Percentiles rank a stretch among this genome's conserved stretches.
Conservation (phyloP, 2,797 vertebrate species). For the Sebastes oblongus region DNA sequence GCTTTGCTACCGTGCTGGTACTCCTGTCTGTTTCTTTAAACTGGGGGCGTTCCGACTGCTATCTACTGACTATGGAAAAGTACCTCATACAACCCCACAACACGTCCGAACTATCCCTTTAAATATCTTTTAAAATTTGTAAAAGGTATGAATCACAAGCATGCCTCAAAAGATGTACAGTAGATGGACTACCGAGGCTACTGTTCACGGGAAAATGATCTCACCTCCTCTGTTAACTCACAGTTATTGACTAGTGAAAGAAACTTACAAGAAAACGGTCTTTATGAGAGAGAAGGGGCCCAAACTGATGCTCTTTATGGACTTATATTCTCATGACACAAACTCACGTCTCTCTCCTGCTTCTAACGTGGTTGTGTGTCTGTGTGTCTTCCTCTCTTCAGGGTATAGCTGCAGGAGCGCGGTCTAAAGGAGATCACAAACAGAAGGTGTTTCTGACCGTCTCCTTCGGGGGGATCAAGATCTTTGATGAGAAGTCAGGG, state of each 20-base stretch:
- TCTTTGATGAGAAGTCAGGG: conserved; percentile 99
- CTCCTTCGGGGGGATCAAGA: conserved; percentile 99
- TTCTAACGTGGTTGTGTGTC: conserved; percentile 17
- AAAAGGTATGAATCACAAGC: background rate
- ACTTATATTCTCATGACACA: background rate
- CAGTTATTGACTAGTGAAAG: background rate
- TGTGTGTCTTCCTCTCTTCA: conserved; percentile 63
- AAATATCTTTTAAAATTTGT: background rate
- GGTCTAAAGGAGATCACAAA: conserved; percentile 99
- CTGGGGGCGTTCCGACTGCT: too few species aligned
- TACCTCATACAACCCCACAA: too few species aligned
- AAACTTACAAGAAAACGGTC: background rate
- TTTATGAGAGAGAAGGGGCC: background rate
- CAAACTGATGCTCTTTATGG: background rate
- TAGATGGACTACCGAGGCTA: background rate
- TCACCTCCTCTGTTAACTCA: background rate
- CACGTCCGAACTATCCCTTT: background rate
- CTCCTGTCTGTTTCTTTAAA: too few species aligned
- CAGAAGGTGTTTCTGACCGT: conserved; percentile 98
- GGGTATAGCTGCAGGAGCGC: conserved; percentile 93
- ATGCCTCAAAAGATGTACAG: background rate
- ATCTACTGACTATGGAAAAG: too few species aligned
- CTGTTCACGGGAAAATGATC: background rate
- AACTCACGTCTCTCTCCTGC: background rate
- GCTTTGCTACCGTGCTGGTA: too few species aligned